Conservation (phyloP, 2,113 vertebrate genomes). For the Cygnus atratus region DNA sequence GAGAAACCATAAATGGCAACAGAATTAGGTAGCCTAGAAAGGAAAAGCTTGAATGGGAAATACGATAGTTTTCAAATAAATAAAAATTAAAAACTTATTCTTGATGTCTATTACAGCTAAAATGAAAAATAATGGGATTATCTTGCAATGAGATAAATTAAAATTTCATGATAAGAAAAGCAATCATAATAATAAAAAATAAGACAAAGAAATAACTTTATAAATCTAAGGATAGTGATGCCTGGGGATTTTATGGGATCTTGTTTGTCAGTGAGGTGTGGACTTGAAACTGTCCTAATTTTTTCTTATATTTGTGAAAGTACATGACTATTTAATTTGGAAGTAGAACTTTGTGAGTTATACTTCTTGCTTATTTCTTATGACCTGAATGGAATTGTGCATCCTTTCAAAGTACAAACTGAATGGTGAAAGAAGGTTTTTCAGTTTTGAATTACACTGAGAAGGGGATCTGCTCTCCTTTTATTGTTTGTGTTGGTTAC, state of each 20-base stretch:
- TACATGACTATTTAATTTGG: neutral
- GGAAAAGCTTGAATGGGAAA: neutral
- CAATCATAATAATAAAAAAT: no score
- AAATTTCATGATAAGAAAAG: neutral
- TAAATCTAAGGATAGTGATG: neutral
- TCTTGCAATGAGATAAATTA: neutral
- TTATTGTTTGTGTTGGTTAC: neutral
- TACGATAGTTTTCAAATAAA: neutral
- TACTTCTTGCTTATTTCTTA: neutral
- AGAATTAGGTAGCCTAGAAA: neutral
- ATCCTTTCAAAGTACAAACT: neutral
- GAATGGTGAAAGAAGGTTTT: neutral
- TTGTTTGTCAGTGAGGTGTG: neutral
- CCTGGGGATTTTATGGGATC: neutral
- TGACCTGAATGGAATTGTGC: neutral
- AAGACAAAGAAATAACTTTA: neutral
- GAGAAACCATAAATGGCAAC: neutral
- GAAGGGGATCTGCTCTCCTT: neutral
- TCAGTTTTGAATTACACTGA: neutral
- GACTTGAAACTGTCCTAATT: neutral
- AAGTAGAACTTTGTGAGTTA: neutral
- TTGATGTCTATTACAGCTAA: neutral
- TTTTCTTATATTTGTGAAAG: neutral
- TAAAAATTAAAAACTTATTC: neutral
- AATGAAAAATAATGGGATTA: neutral